Percentiles rank a stretch among this genome's conserved stretches.
Evolutionary conservation across 1,140 invertebrate species (phyloP).

Genomic region (Drosophila equinoxialis): DNA sequence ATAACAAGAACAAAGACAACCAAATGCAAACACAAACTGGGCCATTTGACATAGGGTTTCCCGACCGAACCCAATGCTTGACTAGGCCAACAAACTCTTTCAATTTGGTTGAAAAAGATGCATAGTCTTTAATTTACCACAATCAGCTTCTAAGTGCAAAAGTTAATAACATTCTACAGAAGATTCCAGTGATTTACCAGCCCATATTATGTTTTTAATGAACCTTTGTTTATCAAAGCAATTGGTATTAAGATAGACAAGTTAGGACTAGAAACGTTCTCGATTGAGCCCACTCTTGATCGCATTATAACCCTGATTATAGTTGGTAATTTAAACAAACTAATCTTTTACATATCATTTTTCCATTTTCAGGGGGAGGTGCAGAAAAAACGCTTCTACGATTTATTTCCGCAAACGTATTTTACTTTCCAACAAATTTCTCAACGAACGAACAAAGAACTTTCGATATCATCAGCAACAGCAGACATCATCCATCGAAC

Average conservation of each 20-base stretch:
- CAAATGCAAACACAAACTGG: slow-evolving; percentile 16
- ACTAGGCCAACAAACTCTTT: neutral
- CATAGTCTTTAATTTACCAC: too few relatives aligned
- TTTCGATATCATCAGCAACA: slow-evolving; percentile 32
- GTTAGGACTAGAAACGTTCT: too few relatives aligned
- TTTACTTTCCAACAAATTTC: slow-evolving; percentile 47
- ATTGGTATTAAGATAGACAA: too few relatives aligned
- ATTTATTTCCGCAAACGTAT: slow-evolving; percentile 57
- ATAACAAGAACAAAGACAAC: slow-evolving; percentile 16
- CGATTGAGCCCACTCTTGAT: too few relatives aligned
- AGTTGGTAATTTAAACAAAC: neutral
- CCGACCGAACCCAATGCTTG: neutral
- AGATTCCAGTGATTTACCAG: too few relatives aligned
- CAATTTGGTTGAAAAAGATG: too few relatives aligned
- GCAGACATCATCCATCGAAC: slow-evolving; percentile 25
- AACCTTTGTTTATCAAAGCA: too few relatives aligned
- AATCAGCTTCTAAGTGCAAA: too few relatives aligned
- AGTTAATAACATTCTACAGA: neutral
- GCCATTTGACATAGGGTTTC: slow-evolving; percentile 31
- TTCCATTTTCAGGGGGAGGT: slow-evolving; percentile 76
- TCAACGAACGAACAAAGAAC: slow-evolving; percentile 52
- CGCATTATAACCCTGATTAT: too few relatives aligned
- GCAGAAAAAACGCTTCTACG: slow-evolving; percentile 75
- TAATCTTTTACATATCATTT: neutral
- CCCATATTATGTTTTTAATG: too few relatives aligned